Evolutionary conservation across 2,113 vertebrate genomes (phyloP).

Genomic region (Ophthalmolycus amberensis): DNA sequence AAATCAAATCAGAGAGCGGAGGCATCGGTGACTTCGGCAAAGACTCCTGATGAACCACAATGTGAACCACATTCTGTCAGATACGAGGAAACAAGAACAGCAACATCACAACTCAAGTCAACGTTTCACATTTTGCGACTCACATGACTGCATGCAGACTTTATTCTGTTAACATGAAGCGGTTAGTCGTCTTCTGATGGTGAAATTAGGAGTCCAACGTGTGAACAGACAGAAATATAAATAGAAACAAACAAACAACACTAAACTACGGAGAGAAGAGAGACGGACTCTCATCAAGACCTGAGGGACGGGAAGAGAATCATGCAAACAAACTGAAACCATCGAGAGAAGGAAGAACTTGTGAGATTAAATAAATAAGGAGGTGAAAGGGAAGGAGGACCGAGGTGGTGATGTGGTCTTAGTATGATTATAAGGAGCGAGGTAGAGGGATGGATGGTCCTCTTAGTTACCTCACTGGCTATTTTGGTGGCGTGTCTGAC

Average conservation of each 20-base stretch:
- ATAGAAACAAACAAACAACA: neutral
- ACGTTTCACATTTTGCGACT: neutral
- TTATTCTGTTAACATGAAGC: neutral
- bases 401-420: conserved; percentile 58
- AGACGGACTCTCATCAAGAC: conserved; percentile 41
- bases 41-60: conserved; percentile 51
- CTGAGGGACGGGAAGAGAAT: conserved; percentile 47
- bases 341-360: conserved; percentile 62
- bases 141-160: conserved; percentile 15
- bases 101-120: conserved; percentile 3
- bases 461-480: conserved; percentile 93
- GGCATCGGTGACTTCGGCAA: conserved; percentile 73
- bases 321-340: conserved; percentile 63
- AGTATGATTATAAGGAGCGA: conserved; percentile 79
- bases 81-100: conserved; percentile 25
- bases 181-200: neutral
- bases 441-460: conserved; percentile 44
- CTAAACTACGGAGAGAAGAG: neutral
- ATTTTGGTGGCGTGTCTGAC: conserved; percentile 99
- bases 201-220: neutral
- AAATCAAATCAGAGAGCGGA: conserved; percentile 18
- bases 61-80: conserved; percentile 49
- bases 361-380: conserved; percentile 59
- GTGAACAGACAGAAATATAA: conserved; percentile 21
- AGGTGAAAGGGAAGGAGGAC: conserved; percentile 13